A percentile compares a stretch with the other conserved stretches of the same genome.
Conservation (phyloP, 2,113 vertebrate genomes). For the Thalassoma bifasciatum region DNA sequence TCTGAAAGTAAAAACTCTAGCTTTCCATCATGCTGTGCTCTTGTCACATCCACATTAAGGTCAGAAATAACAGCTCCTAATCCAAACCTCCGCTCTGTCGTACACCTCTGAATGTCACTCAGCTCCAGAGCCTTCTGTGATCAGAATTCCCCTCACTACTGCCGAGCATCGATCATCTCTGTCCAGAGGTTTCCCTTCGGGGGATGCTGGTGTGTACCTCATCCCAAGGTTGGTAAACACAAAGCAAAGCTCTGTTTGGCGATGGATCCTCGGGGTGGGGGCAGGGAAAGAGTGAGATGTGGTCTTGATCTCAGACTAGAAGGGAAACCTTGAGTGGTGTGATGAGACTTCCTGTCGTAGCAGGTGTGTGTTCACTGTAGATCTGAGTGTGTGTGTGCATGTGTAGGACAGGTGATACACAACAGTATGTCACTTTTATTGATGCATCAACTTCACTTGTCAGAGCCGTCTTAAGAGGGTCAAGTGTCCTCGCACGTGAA, state of each 20-base stretch:
- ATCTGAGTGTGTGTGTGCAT: conserved; percentile 1
- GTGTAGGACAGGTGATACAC: not conserved
- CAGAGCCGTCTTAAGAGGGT: not conserved
- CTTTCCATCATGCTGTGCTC: conserved; percentile 31
- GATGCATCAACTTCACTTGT: not conserved
- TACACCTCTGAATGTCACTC: conserved; percentile 26
- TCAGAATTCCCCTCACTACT: conserved; percentile 31
- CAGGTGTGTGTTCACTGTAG: conserved; percentile 12
- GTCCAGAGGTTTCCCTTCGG: not conserved
- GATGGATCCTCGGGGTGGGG: conserved; percentile 17
- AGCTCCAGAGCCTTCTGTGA: conserved; percentile 19
- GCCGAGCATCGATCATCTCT: not conserved
- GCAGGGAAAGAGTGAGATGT: not conserved
- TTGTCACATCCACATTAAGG: conserved; percentile 42
- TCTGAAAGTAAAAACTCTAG: conserved; percentile 27
- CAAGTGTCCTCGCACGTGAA: not conserved
- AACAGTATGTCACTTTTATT: not conserved
- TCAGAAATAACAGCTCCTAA: conserved; percentile 19
- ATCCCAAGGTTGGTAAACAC: conserved; percentile 47
- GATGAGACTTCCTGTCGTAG: not conserved
- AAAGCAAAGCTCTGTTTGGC: conserved; percentile 30
- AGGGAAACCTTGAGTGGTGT: not conserved
- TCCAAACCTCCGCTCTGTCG: conserved; percentile 14
- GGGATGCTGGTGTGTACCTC: not conserved
- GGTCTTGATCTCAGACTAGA: conserved; percentile 38